Conservation (phyloP, 2,797 vertebrate genomes). For the Argya squamiceps region DNA sequence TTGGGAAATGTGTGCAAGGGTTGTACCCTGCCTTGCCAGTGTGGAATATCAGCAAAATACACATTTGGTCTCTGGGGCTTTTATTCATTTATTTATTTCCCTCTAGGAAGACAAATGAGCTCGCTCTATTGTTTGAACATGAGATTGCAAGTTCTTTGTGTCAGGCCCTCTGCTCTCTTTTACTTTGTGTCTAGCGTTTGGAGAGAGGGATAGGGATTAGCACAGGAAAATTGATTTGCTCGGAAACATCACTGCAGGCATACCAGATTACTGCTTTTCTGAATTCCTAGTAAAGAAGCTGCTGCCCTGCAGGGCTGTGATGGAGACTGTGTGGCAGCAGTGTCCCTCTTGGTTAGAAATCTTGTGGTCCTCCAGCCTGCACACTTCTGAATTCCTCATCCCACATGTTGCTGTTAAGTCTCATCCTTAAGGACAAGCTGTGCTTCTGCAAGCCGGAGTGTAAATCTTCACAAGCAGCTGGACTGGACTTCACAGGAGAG, state of each 20-base stretch:
- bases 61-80: not conserved
- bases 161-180: not conserved
- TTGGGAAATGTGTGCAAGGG: not conserved
- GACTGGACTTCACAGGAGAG: not conserved
- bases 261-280: not conserved
- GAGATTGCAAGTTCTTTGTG: slow-evolving; percentile 30
- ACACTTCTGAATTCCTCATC: not conserved
- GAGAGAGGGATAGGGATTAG: slow-evolving; percentile 11
- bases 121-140: not conserved
- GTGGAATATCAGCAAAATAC: slow-evolving; percentile 6
- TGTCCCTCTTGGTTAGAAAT: not conserved
- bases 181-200: not conserved
- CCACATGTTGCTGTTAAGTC: not conserved
- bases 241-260: not conserved
- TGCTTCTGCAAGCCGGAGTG: not conserved
- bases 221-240: slow-evolving; percentile 27
- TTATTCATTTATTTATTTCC: slow-evolving; percentile 25
- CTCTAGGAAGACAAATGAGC: not conserved
- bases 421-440: not conserved
- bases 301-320: not conserved
- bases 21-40: not conserved
- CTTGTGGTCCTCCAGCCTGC: not conserved
- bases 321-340: not conserved
- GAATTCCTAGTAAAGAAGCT: not conserved
- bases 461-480: not conserved